Conservation (phyloP, 1,140 invertebrate genomes). For the Mya arenaria region DNA sequence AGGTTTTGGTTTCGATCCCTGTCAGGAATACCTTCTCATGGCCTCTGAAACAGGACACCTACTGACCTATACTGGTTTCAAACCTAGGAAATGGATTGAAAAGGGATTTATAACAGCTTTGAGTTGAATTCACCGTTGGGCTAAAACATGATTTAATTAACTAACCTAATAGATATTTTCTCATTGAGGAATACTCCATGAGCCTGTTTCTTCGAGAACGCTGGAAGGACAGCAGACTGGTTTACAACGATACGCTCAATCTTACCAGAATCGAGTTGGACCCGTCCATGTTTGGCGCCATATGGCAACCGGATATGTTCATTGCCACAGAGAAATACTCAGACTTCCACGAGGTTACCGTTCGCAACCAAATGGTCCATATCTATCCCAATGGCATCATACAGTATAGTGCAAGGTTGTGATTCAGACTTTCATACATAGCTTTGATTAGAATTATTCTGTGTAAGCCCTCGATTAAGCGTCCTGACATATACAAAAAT, state of each 20-base stretch:
- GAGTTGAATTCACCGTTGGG: not conserved
- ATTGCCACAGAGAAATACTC: slow-evolving; percentile 36
- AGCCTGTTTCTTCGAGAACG: slow-evolving; percentile 84
- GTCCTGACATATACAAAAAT: not conserved
- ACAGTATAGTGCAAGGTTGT: slow-evolving; percentile 36
- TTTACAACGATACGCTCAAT: slow-evolving; percentile 68
- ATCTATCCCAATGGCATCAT: slow-evolving; percentile 26
- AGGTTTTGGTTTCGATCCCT: not conserved
- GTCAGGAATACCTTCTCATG: not conserved
- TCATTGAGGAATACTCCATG: slow-evolving; percentile 84
- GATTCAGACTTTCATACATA: not conserved
- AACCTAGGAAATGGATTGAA: not conserved
- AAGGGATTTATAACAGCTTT: not conserved
- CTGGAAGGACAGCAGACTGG: slow-evolving; percentile 83
- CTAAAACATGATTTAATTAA: not conserved
- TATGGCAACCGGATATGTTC: slow-evolving; percentile 42
- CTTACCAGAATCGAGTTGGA: slow-evolving; percentile 74
- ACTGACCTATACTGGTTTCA: not conserved
- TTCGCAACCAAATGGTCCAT: slow-evolving; percentile 30
- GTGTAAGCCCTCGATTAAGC: not conserved
- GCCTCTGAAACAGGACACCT: not conserved
- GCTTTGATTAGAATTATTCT: not conserved
- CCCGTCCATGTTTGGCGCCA: not conserved
- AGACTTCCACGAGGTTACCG: slow-evolving; percentile 32
- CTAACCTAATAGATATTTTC: not conserved